A percentile compares a stretch with the other conserved stretches of the same genome.
These are phyloP conservation scores for Rhincodon typus DNA, from an alignment of 2,797 vertebrate species.

Conservation along the genomic window DNA sequence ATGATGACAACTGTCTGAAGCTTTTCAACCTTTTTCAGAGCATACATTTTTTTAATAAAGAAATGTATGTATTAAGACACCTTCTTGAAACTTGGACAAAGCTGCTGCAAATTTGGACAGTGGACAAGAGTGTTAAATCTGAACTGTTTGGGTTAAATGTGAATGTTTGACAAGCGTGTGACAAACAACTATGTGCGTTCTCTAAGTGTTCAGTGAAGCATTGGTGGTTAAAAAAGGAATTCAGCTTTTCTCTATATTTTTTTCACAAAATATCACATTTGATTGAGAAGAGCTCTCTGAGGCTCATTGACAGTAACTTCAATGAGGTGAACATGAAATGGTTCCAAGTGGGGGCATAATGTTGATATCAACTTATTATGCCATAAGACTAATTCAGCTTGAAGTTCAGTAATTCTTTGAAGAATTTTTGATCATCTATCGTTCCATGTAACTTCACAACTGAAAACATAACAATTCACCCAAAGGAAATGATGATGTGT, in stretches of 20 bases:
- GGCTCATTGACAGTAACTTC: background rate
- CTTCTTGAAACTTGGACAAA: slow-evolving; percentile 25
- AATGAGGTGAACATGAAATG: background rate
- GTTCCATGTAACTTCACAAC: background rate
- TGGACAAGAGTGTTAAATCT: background rate
- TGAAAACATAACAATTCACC: background rate
- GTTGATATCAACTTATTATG: background rate
- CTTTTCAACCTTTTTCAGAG: slow-evolving; percentile 9
- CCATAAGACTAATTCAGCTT: background rate
- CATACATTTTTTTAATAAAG: background rate
- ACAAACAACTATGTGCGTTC: background rate
- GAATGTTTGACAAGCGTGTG: background rate
- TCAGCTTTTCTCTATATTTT: background rate
- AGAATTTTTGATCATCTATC: background rate
- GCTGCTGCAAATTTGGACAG: background rate
- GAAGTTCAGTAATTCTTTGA: background rate
- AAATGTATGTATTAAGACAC: background rate
- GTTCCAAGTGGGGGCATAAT: background rate
- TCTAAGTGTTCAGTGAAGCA: background rate
- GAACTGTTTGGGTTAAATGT: background rate
- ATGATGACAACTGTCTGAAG: background rate
- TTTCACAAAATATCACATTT: background rate
- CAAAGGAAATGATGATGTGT: background rate
- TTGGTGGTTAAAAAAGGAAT: background rate
- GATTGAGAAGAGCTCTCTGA: background rate